These are phyloP conservation scores for Crossocerus cetratus DNA, from an alignment of 2,888 invertebrate species.

Conservation along the genomic window DNA sequence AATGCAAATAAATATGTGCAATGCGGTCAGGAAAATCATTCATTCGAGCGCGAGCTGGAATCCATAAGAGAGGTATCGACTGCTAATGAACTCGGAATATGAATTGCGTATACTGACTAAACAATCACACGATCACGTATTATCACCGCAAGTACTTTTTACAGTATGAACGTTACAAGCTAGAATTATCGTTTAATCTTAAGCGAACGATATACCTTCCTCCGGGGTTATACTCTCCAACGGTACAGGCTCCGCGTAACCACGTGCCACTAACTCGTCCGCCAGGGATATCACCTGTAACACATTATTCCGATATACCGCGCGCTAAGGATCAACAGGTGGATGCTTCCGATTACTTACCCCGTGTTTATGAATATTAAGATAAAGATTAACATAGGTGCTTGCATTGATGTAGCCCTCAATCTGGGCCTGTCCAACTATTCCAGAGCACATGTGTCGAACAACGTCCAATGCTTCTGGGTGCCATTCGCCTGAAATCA, in stretches of 20 bases:
- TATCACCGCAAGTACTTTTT: conserved; percentile 36
- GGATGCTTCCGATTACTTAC: conserved; percentile 77
- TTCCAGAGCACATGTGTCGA: conserved; percentile 88
- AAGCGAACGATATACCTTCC: conserved; percentile 27
- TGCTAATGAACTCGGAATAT: conserved; percentile 27
- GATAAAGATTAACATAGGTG: conserved; percentile 88
- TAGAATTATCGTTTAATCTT: conserved; percentile 22
- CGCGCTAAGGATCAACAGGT: not conserved
- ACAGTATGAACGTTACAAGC: conserved; percentile 29
- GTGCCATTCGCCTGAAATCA: conserved; percentile 81
- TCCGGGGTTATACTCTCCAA: conserved; percentile 63
- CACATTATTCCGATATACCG: conserved; percentile 53
- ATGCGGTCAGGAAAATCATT: conserved; percentile 4
- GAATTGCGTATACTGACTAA: conserved; percentile 37
- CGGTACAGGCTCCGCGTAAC: conserved; percentile 86
- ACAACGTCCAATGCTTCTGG: conserved; percentile 88
- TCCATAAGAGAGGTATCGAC: conserved; percentile 2
- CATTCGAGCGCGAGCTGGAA: not conserved
- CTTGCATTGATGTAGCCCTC: conserved; percentile 89
- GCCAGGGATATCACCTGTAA: conserved; percentile 91
- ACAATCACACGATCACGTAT: conserved; percentile 47
- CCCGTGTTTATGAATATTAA: conserved; percentile 87
- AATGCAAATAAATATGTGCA: conserved; percentile 33
- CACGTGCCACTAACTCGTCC: conserved; percentile 90
- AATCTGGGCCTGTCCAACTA: conserved; percentile 92